Evolutionary conservation across 2,797 vertebrate species (phyloP).

Genomic region (Amniataba percoides): DNA sequence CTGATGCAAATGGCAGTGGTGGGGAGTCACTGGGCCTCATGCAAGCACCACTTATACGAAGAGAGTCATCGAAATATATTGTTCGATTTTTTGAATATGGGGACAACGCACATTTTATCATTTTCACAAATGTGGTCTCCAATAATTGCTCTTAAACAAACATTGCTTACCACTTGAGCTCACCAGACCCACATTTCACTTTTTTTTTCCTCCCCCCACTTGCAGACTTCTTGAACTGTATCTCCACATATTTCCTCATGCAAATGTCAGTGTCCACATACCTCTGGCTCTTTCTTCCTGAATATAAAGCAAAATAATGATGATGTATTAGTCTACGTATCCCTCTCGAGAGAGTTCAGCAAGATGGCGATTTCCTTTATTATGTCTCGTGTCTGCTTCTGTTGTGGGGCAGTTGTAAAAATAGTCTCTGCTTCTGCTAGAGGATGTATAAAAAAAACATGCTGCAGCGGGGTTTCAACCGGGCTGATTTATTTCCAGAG

Average conservation of each 20-base stretch:
- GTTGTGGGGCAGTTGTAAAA: conserved; percentile 85
- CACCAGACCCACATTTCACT: conserved; percentile 30
- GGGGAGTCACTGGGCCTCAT: neutral
- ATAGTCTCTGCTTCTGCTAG: conserved; percentile 78
- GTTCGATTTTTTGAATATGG: no score
- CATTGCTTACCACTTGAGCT: conserved; percentile 23
- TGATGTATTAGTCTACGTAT: conserved; percentile 84
- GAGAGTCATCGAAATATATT: no score
- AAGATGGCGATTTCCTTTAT: conserved; percentile 86
- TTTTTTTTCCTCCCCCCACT: neutral
- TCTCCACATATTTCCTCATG: conserved; percentile 73
- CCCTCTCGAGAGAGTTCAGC: conserved; percentile 73
- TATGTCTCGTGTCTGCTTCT: conserved; percentile 84
- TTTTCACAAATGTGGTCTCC: conserved; percentile 8
- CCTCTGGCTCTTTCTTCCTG: conserved; percentile 75
- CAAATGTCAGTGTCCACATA: conserved; percentile 77
- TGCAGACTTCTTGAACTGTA: conserved; percentile 63
- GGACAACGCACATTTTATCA: conserved; percentile 18
- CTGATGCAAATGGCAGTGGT: conserved; percentile 25
- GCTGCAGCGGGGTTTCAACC: conserved; percentile 65
- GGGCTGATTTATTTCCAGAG: conserved; percentile 82
- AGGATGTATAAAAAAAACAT: conserved; percentile 79
- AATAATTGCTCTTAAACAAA: conserved; percentile 56
- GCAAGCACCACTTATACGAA: neutral
- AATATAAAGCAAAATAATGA: conserved; percentile 85